A percentile compares a stretch with the other conserved stretches of the same genome.
Evolutionary conservation across 35 echinoderm and acorn worm genomes (phyloP).

Genomic region (Amphiura filiformis): DNA sequence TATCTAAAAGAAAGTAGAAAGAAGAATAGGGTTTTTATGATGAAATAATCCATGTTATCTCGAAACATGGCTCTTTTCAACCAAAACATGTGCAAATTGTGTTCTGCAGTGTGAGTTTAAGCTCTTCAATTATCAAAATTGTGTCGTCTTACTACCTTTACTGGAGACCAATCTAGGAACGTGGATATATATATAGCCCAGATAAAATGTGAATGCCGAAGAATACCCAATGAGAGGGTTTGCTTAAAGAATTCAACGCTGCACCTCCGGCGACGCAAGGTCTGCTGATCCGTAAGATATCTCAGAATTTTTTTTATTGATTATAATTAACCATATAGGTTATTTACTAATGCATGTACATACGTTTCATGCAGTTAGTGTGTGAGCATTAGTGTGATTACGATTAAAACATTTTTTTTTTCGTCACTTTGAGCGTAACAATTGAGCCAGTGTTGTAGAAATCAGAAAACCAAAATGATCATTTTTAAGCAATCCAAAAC

Average conservation of each 20-base stretch:
- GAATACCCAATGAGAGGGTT: neutral
- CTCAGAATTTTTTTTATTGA: neutral
- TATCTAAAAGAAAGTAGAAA: too few relatives aligned
- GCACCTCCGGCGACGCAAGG: too few relatives aligned
- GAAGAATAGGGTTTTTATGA: too few relatives aligned
- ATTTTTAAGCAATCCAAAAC: too few relatives aligned
- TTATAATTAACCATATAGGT: conserved; percentile 3
- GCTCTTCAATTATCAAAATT: conserved; percentile 4
- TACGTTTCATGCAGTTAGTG: neutral
- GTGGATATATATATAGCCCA: neutral
- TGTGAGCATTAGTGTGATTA: neutral
- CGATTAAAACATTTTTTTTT: neutral
- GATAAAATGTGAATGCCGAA: neutral
- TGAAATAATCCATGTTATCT: neutral
- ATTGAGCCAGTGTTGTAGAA: neutral
- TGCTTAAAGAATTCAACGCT: neutral
- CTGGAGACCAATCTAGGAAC: neutral
- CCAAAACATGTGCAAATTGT: neutral
- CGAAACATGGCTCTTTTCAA: neutral
- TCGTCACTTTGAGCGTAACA: neutral
- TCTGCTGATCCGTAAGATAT: neutral
- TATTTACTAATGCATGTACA: conserved; percentile 1
- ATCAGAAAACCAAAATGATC: neutral
- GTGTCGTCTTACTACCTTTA: neutral
- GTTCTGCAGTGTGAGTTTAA: conserved; percentile 1